A percentile compares a stretch with the other conserved stretches of the same genome.
These are phyloP conservation scores for Entelurus aequoreus DNA, from an alignment of 2,113 vertebrate genomes.

Conservation along the genomic window DNA sequence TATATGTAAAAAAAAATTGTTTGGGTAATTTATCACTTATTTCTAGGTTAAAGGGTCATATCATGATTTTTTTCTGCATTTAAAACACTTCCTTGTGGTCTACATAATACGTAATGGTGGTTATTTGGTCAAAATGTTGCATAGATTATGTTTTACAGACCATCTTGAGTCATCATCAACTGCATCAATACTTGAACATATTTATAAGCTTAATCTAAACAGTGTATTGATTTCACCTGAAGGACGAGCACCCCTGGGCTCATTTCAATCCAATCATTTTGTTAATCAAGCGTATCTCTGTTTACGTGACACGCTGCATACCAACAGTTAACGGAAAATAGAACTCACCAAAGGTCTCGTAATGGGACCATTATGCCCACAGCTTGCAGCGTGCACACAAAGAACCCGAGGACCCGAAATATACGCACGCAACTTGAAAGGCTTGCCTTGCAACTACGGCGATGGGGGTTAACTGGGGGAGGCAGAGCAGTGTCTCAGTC, in stretches of 20 bases:
- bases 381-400: slow-evolving; percentile 58
- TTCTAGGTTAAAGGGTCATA: too few relatives aligned
- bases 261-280: slow-evolving; percentile 30
- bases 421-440: slow-evolving; percentile 68
- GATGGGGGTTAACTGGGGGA: slow-evolving; percentile 68
- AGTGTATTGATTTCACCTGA: not conserved
- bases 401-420: slow-evolving; percentile 66
- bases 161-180: too few relatives aligned
- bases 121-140: too few relatives aligned
- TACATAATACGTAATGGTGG: too few relatives aligned
- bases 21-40: too few relatives aligned
- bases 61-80: too few relatives aligned
- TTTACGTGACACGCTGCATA: slow-evolving; percentile 43
- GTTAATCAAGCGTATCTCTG: slow-evolving; percentile 21
- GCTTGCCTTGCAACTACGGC: slow-evolving; percentile 64
- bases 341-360: slow-evolving; percentile 33
- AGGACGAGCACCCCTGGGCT: slow-evolving; percentile 11
- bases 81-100: too few relatives aligned
- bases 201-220: too few relatives aligned
- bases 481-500: slow-evolving; percentile 61
- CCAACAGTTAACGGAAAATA: slow-evolving; percentile 21
- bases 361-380: slow-evolving; percentile 63
- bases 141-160: too few relatives aligned
- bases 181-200: too few relatives aligned
- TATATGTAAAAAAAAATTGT: too few relatives aligned